A percentile compares a stretch with the other conserved stretches of the same genome.
Conservation (phyloP, 2,113 vertebrate species). For the Hippolais icterina region DNA sequence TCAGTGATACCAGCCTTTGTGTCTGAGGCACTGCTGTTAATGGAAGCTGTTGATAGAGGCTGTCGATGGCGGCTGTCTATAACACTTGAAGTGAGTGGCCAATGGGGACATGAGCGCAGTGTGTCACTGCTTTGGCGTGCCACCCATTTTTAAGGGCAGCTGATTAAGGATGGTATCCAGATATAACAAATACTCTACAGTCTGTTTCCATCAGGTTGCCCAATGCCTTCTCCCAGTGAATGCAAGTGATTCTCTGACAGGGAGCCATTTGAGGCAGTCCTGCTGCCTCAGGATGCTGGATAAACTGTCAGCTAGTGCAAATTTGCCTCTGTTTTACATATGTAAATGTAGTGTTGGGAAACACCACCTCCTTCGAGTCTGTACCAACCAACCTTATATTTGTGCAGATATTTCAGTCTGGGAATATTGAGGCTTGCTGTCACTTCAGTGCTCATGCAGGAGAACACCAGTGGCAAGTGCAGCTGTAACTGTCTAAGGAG, state of each 20-base stretch:
- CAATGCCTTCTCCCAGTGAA: background rate
- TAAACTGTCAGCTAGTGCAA: background rate
- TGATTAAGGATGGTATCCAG: background rate
- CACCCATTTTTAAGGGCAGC: background rate
- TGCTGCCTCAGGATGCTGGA: background rate
- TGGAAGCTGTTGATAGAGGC: background rate
- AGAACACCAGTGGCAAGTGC: background rate
- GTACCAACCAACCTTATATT: background rate
- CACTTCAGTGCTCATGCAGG: background rate
- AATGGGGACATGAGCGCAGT: background rate
- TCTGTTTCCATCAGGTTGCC: background rate
- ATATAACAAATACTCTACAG: background rate
- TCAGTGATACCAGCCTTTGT: background rate
- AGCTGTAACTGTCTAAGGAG: background rate
- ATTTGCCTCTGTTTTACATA: constrained; percentile 5
- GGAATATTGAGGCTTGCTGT: background rate
- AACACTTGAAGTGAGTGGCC: background rate
- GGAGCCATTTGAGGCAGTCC: background rate
- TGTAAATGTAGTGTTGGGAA: background rate
- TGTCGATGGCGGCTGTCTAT: background rate
- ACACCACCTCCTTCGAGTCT: background rate
- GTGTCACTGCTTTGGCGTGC: background rate
- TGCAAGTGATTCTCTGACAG: accelerated
- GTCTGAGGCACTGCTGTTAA: background rate
- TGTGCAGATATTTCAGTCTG: background rate